These are phyloP conservation scores for Oceanodroma tethys DNA, from an alignment of 2,113 vertebrate genomes.

Conservation along the genomic window DNA sequence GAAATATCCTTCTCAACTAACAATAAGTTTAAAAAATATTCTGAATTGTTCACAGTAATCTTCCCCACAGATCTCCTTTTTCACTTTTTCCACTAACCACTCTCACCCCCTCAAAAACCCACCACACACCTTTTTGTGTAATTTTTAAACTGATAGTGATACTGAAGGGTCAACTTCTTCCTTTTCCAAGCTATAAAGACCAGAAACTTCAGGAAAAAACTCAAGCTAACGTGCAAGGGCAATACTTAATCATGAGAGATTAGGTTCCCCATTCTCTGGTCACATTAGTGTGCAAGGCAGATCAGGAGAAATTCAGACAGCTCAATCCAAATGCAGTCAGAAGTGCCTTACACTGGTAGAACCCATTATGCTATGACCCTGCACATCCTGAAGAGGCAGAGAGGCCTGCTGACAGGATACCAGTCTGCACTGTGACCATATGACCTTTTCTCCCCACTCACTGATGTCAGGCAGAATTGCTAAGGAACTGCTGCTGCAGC, in stretches of 20 bases:
- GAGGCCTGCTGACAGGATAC: background rate
- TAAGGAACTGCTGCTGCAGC: background rate
- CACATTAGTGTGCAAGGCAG: background rate
- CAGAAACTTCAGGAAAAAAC: background rate
- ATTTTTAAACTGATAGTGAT: background rate
- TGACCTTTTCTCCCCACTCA: background rate
- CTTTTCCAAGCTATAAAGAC: background rate
- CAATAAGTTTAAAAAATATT: background rate
- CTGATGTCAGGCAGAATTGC: background rate
- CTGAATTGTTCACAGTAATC: background rate
- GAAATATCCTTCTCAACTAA: background rate
- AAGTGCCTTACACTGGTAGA: background rate
- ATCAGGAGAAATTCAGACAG: background rate
- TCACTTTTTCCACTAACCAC: background rate
- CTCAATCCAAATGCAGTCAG: background rate
- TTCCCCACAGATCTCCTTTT: background rate
- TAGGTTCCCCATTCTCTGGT: background rate
- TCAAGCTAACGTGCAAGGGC: accelerated
- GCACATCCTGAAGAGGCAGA: background rate
- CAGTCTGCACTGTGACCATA: background rate
- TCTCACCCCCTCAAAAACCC: background rate
- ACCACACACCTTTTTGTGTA: background rate
- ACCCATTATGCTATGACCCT: accelerated
- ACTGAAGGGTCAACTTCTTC: background rate
- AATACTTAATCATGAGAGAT: accelerated